These are phyloP conservation scores for Sporophila hypoxantha DNA, from an alignment of 2,113 vertebrate species.

Conservation along the genomic window DNA sequence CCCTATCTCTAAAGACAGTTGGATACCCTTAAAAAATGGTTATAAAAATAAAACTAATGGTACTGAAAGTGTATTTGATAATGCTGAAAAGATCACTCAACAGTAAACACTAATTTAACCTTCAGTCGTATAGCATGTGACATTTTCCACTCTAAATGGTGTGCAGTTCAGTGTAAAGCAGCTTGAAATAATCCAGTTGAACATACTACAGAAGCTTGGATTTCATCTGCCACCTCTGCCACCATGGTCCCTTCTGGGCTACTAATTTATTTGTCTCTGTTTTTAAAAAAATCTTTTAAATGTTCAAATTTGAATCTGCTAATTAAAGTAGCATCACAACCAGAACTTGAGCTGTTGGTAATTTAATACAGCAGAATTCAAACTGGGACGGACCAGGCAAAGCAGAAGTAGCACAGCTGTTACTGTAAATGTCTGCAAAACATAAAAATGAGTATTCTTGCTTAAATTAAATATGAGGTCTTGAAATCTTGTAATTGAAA, in stretches of 20 bases:
- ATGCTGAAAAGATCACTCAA: not conserved
- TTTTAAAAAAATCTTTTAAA: not conserved
- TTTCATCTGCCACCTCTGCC: not conserved
- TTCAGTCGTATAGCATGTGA: not conserved
- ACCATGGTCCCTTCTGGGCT: not conserved
- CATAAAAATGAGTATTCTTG: not conserved
- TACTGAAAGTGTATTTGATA: not conserved
- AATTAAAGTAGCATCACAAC: not conserved
- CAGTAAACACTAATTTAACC: not conserved
- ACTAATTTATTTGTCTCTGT: not conserved
- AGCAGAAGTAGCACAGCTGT: not conserved
- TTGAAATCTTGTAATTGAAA: conserved; percentile 1
- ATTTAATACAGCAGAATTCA: not conserved
- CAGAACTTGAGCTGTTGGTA: not conserved
- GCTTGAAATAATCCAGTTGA: not conserved
- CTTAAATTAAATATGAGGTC: not conserved
- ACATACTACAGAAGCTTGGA: not conserved
- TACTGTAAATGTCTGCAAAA: not conserved
- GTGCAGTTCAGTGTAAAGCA: not conserved
- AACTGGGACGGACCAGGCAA: not conserved
- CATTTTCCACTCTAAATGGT: not conserved
- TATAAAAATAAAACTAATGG: not conserved
- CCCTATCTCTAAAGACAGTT: not conserved
- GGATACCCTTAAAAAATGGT: not conserved
- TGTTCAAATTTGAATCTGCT: not conserved